Percentiles rank a stretch among this genome's conserved stretches.
Conservation (phyloP, 2,113 vertebrate species). For the Neodon shergylaensis region DNA sequence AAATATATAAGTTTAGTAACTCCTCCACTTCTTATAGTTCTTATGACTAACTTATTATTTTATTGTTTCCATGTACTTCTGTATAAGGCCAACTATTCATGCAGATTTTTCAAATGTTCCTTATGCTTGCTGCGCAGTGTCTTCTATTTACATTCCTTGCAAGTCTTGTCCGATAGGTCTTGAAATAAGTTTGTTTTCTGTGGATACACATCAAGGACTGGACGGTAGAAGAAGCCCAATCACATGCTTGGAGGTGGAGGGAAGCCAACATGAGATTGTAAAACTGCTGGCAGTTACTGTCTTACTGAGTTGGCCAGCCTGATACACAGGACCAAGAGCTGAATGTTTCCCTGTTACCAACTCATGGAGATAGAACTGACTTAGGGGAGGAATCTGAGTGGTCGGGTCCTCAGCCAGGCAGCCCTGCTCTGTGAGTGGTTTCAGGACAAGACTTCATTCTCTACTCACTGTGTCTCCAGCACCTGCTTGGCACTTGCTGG, state of each 20-base stretch:
- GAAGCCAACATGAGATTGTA: slow-evolving; percentile 65
- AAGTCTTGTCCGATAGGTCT: slow-evolving; percentile 67
- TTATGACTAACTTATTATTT: slow-evolving; percentile 36
- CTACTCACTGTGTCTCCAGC: neutral
- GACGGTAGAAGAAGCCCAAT: slow-evolving; percentile 44
- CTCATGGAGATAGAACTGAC: slow-evolving; percentile 50
- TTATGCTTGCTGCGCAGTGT: slow-evolving; percentile 48
- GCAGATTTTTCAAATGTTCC: slow-evolving; percentile 54
- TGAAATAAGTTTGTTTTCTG: slow-evolving; percentile 75
- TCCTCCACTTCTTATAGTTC: neutral
- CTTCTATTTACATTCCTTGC: slow-evolving; percentile 66
- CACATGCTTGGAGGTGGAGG: slow-evolving; percentile 60
- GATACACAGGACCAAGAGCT: slow-evolving; percentile 29
- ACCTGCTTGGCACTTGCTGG: slow-evolving; percentile 43
- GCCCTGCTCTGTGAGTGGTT: slow-evolving; percentile 41
- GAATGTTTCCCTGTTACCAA: slow-evolving; percentile 61
- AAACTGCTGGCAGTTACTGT: slow-evolving; percentile 64
- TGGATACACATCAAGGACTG: slow-evolving; percentile 73
- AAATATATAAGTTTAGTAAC: slow-evolving; percentile 8
- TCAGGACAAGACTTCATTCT: slow-evolving; percentile 55
- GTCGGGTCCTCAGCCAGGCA: neutral
- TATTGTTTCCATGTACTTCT: slow-evolving; percentile 10
- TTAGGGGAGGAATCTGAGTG: slow-evolving; percentile 19
- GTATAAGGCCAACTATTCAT: slow-evolving; percentile 21
- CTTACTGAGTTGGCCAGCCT: slow-evolving; percentile 42